Base-by-base conservation (phyloP, 92 coral and sea anemone species). In the Muricea muricata region DNA sequence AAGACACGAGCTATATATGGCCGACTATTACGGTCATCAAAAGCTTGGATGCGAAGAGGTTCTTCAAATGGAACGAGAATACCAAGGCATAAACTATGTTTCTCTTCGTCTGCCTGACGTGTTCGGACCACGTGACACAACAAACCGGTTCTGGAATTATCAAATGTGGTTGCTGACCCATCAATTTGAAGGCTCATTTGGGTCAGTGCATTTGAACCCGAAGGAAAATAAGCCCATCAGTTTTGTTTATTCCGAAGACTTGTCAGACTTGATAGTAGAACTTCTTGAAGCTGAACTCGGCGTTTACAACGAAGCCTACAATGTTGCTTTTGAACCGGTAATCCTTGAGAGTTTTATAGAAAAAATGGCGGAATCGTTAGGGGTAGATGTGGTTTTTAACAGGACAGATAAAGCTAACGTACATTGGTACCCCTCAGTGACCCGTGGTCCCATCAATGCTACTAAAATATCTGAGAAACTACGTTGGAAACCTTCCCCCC, bases 121-220 rank as follows among this genome's bases (percentile, higher is more conserved):
- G 82, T 88, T 97, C 33, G 99, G 99, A 26, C 91, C 94, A 82
- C 99, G 99, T 32, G 99, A 97, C 89, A 93, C 90, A 71, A 92
- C 98, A 67, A 74, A 97, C 73, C 92, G 99, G 31, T 92, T 97
- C 83, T 97, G 99, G 99, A 80, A 83, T 70, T 97, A 97, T 54
- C 89, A 94, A 9, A 76, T 97, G 54, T 97, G 99, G 99, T 84
- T 97, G 65, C 86, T 89, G 48, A 92, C 91, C 65, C 94, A 93
- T 65, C 71, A 78, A 34, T n/a, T 78, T 13, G 94, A 93, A 52
- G 85, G 91, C 11, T 69, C 93, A 20, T 90, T 84, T 42, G 86
- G 93, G 30, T 94, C 93, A 33, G 18, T 97, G 10, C 81, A 73
- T 55, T 65, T 90, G 21, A 94, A 97, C 13, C 93, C 93, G 33